These are phyloP conservation scores for Epiblema foenella DNA, from an alignment of 2,888 invertebrate species.

Conservation along the genomic window DNA sequence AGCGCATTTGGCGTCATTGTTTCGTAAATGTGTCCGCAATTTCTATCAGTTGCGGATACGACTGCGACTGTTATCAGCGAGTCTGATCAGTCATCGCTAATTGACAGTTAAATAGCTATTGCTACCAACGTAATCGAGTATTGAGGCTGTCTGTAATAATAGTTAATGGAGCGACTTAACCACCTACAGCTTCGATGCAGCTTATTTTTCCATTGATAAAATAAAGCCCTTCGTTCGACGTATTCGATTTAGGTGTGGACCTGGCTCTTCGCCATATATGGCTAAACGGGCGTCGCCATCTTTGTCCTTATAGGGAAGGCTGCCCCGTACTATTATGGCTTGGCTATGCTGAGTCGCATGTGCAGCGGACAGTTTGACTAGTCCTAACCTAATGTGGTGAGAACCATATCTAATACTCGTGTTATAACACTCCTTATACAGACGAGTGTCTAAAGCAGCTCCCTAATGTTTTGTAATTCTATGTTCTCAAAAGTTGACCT, in stretches of 20 bases:
- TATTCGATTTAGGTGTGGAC: conserved; percentile 45
- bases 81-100: conserved; percentile 61
- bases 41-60: conserved; percentile 34
- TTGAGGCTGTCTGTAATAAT: conserved; percentile 55
- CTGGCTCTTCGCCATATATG: conserved; percentile 56
- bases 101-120: conserved; percentile 76
- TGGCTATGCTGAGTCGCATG: conserved; percentile 33
- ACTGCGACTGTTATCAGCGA: conserved; percentile 49
- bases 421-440: conserved; percentile 24
- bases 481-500: background rate
- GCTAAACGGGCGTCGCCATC: conserved; percentile 65
- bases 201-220: conserved; percentile 39
- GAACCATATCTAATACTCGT: conserved; percentile 58
- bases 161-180: conserved; percentile 56
- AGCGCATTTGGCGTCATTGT: conserved; percentile 31
- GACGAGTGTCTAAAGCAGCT: conserved; percentile 13
- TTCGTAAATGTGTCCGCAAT: conserved; percentile 34
- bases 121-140: conserved; percentile 64
- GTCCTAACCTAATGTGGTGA: conserved; percentile 56
- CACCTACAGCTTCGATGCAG: conserved; percentile 27
- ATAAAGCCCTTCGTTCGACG: conserved; percentile 52
- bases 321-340: conserved; percentile 49
- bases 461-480: conserved; percentile 14
- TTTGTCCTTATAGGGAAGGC: conserved; percentile 68
- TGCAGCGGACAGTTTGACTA: conserved; percentile 50